Evolutionary conservation across 2,888 invertebrate genomes (phyloP).

Genomic region (Drosophila monieri): DNA sequence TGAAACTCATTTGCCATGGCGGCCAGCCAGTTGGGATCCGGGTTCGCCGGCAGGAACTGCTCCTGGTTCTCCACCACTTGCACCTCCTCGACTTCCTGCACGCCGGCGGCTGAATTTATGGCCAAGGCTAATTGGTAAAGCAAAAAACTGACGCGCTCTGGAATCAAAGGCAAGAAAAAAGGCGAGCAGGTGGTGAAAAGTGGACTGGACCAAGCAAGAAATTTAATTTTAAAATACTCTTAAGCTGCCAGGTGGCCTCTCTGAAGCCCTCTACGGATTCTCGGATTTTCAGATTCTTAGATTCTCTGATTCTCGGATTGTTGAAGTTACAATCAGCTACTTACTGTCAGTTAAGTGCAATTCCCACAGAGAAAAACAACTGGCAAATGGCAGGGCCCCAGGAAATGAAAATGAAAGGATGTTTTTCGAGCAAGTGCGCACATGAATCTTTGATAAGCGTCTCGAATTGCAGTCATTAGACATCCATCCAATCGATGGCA

Average conservation of each 20-base stretch:
- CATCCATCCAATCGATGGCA: slow-evolving; percentile 39
- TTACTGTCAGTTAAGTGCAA: slow-evolving; percentile 66
- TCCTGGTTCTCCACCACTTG: slow-evolving; percentile 32
- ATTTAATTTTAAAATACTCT: slow-evolving; percentile 57
- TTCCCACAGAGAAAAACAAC: slow-evolving; percentile 44
- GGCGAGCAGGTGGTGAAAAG: slow-evolving; percentile 37
- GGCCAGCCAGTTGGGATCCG: slow-evolving; percentile 68
- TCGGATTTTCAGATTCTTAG: not conserved
- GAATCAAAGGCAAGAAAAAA: slow-evolving; percentile 21
- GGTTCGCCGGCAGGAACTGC: slow-evolving; percentile 36
- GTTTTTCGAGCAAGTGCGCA: slow-evolving; percentile 49
- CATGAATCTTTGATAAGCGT: slow-evolving; percentile 76
- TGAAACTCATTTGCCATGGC: slow-evolving; percentile 74
- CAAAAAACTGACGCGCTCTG: slow-evolving; percentile 69
- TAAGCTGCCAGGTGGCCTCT: slow-evolving; percentile 15
- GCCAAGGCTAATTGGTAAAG: slow-evolving; percentile 74
- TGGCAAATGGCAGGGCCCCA: slow-evolving; percentile 28
- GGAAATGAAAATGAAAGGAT: slow-evolving; percentile 1
- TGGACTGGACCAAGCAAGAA: slow-evolving; percentile 52
- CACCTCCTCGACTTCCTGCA: slow-evolving; percentile 33
- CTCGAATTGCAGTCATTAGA: slow-evolving; percentile 76
- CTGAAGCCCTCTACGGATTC: slow-evolving; percentile 25
- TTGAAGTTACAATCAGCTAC: slow-evolving; percentile 55
- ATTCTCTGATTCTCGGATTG: slow-evolving; percentile 38
- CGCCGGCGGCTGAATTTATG: slow-evolving; percentile 62